Conservation (phyloP, 2,888 invertebrate species). For the Mesorhabditis sp. region DNA sequence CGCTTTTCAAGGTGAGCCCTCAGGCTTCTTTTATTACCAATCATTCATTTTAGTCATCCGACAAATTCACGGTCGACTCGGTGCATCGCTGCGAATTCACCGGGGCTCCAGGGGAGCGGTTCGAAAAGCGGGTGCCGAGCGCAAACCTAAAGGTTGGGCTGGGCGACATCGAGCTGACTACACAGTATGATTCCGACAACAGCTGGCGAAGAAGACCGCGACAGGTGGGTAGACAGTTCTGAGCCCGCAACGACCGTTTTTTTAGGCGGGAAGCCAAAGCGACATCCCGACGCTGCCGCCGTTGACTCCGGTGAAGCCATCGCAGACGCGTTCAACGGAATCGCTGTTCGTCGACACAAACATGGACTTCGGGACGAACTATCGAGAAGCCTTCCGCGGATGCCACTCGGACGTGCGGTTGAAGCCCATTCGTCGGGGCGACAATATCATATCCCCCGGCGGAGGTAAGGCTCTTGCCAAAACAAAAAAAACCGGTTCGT, state of each 20-base stretch:
- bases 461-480: not conserved
- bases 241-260: not conserved
- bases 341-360: constrained; percentile 1
- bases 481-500: not conserved
- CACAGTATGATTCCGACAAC: not conserved
- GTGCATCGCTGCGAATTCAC: constrained; percentile 4
- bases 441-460: not conserved
- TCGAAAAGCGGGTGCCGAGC: not conserved
- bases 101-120: constrained; percentile 8
- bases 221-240: not conserved
- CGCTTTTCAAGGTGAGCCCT: constrained; percentile 13
- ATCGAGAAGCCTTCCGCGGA: not conserved
- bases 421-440: not conserved
- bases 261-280: constrained; percentile 1
- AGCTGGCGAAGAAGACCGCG: not conserved
- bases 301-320: constrained; percentile 4
- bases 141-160: not conserved
- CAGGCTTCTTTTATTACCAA: not conserved
- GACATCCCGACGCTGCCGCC: not conserved
- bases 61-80: constrained; percentile 12
- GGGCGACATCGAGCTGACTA: not conserved
- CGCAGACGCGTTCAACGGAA: not conserved
- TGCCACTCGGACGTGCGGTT: not conserved
- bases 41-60: constrained; percentile 11
- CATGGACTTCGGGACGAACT: constrained; percentile 6